A percentile compares a stretch with the other conserved stretches of the same genome.
These are phyloP conservation scores for Zaprionus taronus DNA, from an alignment of 1,140 invertebrate genomes.

Conservation along the genomic window DNA sequence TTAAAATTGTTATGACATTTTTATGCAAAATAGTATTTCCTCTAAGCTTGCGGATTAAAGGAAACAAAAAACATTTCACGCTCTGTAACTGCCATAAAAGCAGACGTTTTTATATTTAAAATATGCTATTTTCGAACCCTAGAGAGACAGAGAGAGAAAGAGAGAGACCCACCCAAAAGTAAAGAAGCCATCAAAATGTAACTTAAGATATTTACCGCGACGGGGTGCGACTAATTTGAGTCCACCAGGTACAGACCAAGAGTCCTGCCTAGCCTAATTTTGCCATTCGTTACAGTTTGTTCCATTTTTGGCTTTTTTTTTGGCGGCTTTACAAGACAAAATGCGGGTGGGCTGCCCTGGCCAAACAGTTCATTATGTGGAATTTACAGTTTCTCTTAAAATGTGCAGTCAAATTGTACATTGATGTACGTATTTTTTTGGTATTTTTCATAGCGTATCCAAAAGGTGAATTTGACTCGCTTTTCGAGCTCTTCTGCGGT, in stretches of 20 bases:
- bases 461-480: slow-evolving; percentile 53
- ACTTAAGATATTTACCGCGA: slow-evolving; percentile 64
- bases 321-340: slow-evolving; percentile 14
- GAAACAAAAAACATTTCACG: slow-evolving; percentile 44
- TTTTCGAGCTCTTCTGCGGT: slow-evolving; percentile 41
- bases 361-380: slow-evolving; percentile 70
- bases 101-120: slow-evolving; percentile 66
- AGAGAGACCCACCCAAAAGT: slow-evolving; percentile 48
- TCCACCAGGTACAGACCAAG: slow-evolving; percentile 41
- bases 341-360: slow-evolving; percentile 2
- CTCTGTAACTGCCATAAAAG: slow-evolving; percentile 58
- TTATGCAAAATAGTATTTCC: slow-evolving; percentile 71
- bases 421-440: slow-evolving; percentile 44
- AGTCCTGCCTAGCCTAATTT: slow-evolving; percentile 47
- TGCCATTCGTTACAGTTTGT: slow-evolving; percentile 70
- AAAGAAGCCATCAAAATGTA: slow-evolving; percentile 82
- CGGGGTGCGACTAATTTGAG: slow-evolving; percentile 72
- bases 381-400: slow-evolving; percentile 64
- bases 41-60: slow-evolving; percentile 29
- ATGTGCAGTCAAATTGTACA: slow-evolving; percentile 59
- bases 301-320: slow-evolving; percentile 1
- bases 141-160: slow-evolving; percentile 43
- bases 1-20: slow-evolving; percentile 78
- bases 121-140: slow-evolving; percentile 61
- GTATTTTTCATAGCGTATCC: slow-evolving; percentile 4